Base-by-base conservation (phyloP, 2,797 vertebrate genomes). In the Morelia viridis region DNA sequence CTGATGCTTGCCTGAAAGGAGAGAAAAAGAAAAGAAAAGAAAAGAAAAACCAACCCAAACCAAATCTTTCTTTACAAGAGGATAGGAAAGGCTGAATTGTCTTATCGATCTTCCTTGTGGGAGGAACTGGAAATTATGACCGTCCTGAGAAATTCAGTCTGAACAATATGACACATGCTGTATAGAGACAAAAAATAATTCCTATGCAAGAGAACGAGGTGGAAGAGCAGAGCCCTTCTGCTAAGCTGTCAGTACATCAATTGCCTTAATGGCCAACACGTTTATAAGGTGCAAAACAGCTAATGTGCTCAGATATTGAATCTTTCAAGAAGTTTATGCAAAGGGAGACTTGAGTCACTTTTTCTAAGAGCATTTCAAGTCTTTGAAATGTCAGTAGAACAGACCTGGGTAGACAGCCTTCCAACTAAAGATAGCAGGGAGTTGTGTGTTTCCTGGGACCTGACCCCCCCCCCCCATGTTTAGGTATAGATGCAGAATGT, bases 331-430 rank as follows among this genome's bases (percentile, higher is more conserved):
- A 53, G 50, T 5, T 7, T 53, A 53, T 8, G 7, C 50, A 53
- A 53, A 53, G 8, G 1, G 50, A 53, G 50, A 53, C 50, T 53
- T 7, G 50, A 53, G 50, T 9, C 6, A 68, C n/a, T 68, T 3
- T 65, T 68, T 68, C 28, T n/a, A 68, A n/a, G n/a, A 68, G 64
- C 12, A n/a, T 61, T 24, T 61, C 60, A 61, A 61, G 19, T 24
- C 6, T 24, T 68, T 31, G 65, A 68, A 68, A 68, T 68, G 65
- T 68, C n/a, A 68, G 65, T 61, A 93, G 41, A 68, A 46, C 93
- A 93, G 91, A 85, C 22, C 61, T 62, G 85, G 85, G 10, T 46
- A 41, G 26, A 60, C 68, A 85, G 80, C 12, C 19, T 85, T 28
- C 68, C 60, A 85, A 22, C 1, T 88, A 60, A 93, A 86, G 50